phyloP scores from a whole-genome alignment of 2,113 vertebrate genomes.

The Hypomesus transpacificus region DNA sequence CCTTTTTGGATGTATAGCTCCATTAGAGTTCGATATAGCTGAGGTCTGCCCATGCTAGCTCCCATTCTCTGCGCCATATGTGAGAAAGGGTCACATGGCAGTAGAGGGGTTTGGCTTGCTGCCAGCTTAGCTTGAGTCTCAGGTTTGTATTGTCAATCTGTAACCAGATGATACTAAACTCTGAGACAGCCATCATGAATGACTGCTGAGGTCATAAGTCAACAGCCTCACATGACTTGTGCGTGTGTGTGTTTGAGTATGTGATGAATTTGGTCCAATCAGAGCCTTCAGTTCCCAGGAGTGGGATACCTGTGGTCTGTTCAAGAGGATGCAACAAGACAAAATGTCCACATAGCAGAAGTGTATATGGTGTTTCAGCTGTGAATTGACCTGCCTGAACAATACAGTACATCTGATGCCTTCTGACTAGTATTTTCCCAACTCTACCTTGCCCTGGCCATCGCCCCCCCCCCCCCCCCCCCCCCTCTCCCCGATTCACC shows the following conservation, averaged over 20 bases:
- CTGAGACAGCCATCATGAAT: conserved; percentile 39
- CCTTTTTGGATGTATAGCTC: background rate
- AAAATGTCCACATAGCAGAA: background rate
- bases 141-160: conserved; percentile 52
- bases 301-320: background rate
- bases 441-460: background rate
- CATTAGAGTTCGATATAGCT: background rate
- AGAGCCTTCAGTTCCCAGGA: background rate
- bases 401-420: background rate
- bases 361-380: background rate
- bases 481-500: background rate
- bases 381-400: too few species aligned
- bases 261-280: conserved; percentile 15
- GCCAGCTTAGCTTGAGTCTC: conserved; percentile 19
- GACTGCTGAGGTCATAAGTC: conserved; percentile 16
- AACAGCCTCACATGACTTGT: background rate
- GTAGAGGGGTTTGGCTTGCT: background rate
- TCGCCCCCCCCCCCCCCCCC: background rate
- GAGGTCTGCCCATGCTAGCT: conserved; percentile 42
- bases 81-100: conserved; percentile 27
- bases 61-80: conserved; percentile 21
- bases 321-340: background rate
- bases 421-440: background rate
- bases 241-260: conserved; percentile 9
- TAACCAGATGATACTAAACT: conserved; percentile 56